Base-by-base conservation (phyloP, 1,140 invertebrate species). In the Branchinecta lindahli region DNA sequence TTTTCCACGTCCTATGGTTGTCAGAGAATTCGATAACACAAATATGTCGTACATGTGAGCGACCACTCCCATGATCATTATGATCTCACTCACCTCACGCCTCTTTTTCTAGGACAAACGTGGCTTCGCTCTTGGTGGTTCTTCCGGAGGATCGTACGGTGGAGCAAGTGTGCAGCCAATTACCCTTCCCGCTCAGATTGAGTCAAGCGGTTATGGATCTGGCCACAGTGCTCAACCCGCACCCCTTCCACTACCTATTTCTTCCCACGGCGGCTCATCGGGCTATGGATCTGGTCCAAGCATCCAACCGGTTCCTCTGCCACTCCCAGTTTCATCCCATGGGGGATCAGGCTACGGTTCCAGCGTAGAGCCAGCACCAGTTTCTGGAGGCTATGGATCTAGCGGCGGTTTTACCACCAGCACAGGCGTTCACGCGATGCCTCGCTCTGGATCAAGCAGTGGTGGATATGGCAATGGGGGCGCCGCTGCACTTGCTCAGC, bases 221-320 rank as follows among this genome's bases (percentile, higher is more conserved):
- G 12, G 52, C 12, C 52, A 12, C 18, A 15, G 12, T 15, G 52
- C 18, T 15, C 52, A 61, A 61, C 52, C 52, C 12, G 12, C 6
- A 15, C 52, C 68, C 8, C 46, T 46, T 47, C 15, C 68, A 12
- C 15, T 46, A 67, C 18, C 66, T 20, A 44, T 47, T 45, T 46
- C 44, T 20, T 47, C 68, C 46, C 52, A 69, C 10, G 68, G 68
- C 45, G 8, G 45, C 12, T 68, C 68, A 45, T 69, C 68, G n/a
- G 45, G 68, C 15, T 46, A 45, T 45, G 47, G 46, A n/a, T 69
- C 45, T 12, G 44, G 20, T n/a, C 68, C 68, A 52, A 69, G 68
- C n/a, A 20, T 46, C 33, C 45, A 46, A 21, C 46, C 68, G 8
- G 21, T 20, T n/a, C 46, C 68, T 7, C 20, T 15, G 8, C 21